phyloP scores from a whole-genome alignment of 2,797 vertebrate species.

The Melopsittacus undulatus region DNA sequence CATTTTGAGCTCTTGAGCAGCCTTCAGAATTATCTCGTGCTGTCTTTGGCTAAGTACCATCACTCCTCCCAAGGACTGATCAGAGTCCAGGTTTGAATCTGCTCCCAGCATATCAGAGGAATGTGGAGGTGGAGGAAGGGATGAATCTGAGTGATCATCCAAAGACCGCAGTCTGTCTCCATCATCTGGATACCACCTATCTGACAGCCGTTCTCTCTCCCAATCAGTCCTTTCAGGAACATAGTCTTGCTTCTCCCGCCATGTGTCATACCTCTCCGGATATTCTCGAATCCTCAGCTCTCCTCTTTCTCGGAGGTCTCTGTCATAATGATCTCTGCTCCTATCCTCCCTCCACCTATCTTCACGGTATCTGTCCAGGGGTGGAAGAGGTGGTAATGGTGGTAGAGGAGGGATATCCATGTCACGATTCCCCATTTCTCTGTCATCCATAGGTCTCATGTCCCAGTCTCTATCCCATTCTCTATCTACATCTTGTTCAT shows the following conservation, averaged over 20 bases:
- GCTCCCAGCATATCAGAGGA: slow-evolving; percentile 73
- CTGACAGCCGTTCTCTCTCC: slow-evolving; percentile 78
- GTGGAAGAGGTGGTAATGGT: slow-evolving; percentile 80
- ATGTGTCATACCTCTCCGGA: slow-evolving; percentile 80
- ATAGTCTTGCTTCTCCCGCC: slow-evolving; percentile 84
- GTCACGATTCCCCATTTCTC: slow-evolving; percentile 82
- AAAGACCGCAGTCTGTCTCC: slow-evolving; percentile 73
- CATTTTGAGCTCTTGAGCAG: slow-evolving; percentile 97
- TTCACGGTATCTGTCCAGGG: slow-evolving; percentile 85
- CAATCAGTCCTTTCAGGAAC: slow-evolving; percentile 79
- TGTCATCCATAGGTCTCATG: slow-evolving; percentile 80
- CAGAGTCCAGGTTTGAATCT: slow-evolving; percentile 81
- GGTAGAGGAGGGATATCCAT: slow-evolving; percentile 80
- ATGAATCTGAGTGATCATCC: slow-evolving; percentile 72
- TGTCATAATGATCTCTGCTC: slow-evolving; percentile 84
- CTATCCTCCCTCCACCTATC: slow-evolving; percentile 86
- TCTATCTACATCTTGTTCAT: slow-evolving; percentile 78
- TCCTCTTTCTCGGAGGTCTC: slow-evolving; percentile 82
- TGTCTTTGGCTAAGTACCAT: slow-evolving; percentile 97
- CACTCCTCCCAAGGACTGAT: slow-evolving; percentile 81
- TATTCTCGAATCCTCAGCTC: slow-evolving; percentile 87
- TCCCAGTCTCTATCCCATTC: slow-evolving; percentile 81
- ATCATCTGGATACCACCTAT: slow-evolving; percentile 79
- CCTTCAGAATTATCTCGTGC: slow-evolving; percentile 98
- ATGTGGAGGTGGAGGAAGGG: slow-evolving; percentile 69